A percentile compares a stretch with the other conserved stretches of the same genome.
Evolutionary conservation across 1,140 invertebrate genomes (phyloP).

Genomic region (Procambarus virginalis): DNA sequence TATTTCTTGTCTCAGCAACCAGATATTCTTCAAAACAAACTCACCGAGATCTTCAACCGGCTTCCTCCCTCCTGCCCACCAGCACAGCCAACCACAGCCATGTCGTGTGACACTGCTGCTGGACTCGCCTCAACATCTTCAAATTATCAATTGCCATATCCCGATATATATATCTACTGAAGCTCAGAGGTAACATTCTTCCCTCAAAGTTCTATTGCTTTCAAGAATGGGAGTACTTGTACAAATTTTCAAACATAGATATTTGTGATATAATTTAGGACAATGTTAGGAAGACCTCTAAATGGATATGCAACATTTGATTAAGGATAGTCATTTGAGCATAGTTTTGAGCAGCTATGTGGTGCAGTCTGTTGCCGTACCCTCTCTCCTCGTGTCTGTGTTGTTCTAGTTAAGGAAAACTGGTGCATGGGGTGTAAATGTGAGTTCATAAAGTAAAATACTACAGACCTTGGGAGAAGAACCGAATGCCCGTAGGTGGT

Average conservation of each 20-base stretch:
- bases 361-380: background rate
- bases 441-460: background rate
- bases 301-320: background rate
- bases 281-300: background rate
- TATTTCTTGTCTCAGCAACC: conserved; percentile 79
- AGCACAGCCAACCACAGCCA: conserved; percentile 7
- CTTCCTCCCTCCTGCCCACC: conserved; percentile 77
- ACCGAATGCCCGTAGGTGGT: background rate
- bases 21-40: conserved; percentile 88
- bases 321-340: background rate
- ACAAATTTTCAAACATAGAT: background rate
- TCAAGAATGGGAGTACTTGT: background rate
- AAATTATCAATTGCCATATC: conserved; percentile 89
- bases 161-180: conserved; percentile 90
- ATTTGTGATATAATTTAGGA: background rate
- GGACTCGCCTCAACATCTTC: conserved; percentile 68
- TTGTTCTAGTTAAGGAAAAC: background rate
- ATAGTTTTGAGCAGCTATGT: background rate
- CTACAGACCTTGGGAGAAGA: background rate
- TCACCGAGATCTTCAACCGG: conserved; percentile 92
- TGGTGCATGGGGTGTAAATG: background rate
- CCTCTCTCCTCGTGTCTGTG: background rate
- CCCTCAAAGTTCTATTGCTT: background rate
- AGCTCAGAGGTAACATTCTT: background rate
- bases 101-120: conserved; percentile 70